Evolutionary conservation across 2,888 invertebrate species (phyloP).

Genomic region (Liposcelis brunnea): DNA sequence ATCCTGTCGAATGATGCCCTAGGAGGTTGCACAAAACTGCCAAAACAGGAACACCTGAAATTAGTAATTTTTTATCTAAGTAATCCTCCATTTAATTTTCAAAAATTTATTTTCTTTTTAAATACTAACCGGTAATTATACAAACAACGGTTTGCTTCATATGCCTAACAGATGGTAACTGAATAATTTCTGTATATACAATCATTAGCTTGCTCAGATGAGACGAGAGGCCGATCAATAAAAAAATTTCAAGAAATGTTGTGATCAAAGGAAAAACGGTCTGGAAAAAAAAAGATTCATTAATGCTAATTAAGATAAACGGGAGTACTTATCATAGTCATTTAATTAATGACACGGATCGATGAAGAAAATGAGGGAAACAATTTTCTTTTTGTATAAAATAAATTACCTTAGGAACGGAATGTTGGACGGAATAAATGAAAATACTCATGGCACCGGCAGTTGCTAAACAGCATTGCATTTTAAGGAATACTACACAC

Average conservation of each 20-base stretch:
- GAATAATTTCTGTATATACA: conserved; percentile 49
- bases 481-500: conserved; percentile 44
- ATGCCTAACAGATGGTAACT: conserved; percentile 30
- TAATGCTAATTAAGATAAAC: background rate
- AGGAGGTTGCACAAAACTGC: conserved; percentile 47
- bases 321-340: background rate
- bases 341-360: no score
- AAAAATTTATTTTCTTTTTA: conserved; percentile 7
- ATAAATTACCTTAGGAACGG: conserved; percentile 25
- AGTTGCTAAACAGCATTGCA: conserved; percentile 49
- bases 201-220: conserved; percentile 52
- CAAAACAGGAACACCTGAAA: conserved; percentile 44
- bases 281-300: conserved; percentile 26
- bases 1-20: conserved; percentile 42
- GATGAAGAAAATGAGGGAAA: no score
- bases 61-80: no score
- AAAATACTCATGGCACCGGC: conserved; percentile 50
- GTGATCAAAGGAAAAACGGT: conserved; percentile 39
- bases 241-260: conserved; percentile 42
- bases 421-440: conserved; percentile 25
- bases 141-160: conserved; percentile 48
- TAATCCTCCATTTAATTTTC: no score
- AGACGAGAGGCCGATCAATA: conserved; percentile 49
- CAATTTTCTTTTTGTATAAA: no score
- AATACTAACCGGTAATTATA: conserved; percentile 39